Conservation (phyloP, 2,113 vertebrate species). For the Jacana jacana region DNA sequence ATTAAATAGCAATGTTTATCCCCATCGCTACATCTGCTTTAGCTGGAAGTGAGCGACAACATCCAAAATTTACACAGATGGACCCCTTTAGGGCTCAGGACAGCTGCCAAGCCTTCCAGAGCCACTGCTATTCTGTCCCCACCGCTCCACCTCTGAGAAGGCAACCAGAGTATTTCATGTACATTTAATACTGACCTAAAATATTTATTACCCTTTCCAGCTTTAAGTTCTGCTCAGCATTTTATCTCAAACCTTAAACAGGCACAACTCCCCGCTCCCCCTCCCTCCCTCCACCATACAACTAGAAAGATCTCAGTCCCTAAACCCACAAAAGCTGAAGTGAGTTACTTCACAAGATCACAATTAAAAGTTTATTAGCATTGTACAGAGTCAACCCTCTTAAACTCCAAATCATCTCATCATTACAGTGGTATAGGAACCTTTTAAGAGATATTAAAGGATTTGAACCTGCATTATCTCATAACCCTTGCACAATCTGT, state of each 20-base stretch:
- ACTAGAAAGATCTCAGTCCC: neutral
- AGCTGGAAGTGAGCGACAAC: neutral
- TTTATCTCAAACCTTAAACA: neutral
- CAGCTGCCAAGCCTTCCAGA: neutral
- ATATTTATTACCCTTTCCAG: neutral
- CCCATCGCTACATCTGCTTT: neutral
- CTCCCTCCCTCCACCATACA: too few relatives aligned
- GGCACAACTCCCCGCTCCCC: too few relatives aligned
- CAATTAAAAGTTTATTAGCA: neutral
- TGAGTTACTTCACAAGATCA: neutral
- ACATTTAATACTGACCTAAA: neutral
- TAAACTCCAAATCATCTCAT: neutral
- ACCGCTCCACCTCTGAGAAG: neutral
- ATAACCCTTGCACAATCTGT: neutral
- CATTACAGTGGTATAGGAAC: neutral
- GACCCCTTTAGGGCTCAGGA: neutral
- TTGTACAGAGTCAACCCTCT: neutral
- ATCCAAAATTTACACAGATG: neutral
- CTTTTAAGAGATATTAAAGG: neutral
- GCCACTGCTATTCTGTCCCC: neutral
- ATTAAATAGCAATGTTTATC: neutral
- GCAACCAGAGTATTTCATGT: neutral
- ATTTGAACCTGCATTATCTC: neutral
- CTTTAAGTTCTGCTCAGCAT: neutral
- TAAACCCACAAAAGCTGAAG: neutral